phyloP scores from a whole-genome alignment of 2,113 vertebrate genomes.

The Stegostoma tigrinum region DNA sequence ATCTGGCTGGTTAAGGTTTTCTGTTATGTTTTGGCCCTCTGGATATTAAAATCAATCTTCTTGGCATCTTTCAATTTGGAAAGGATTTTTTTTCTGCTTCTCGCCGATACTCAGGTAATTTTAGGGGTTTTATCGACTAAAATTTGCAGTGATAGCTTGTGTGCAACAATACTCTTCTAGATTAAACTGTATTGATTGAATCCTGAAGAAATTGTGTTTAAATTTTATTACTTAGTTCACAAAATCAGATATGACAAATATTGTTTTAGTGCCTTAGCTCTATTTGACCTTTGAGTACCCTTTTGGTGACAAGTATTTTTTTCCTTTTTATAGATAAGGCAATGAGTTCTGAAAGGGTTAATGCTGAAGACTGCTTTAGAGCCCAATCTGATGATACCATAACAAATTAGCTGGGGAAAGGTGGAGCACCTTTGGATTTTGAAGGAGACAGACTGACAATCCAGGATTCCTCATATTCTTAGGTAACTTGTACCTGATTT shows the following conservation, averaged over 20 bases:
- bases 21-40: background rate
- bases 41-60: background rate
- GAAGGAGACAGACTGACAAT: no score
- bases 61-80: background rate
- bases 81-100: background rate
- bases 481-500: no score
- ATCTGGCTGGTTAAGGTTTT: background rate
- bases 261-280: background rate
- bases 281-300: background rate
- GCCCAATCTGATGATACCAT: no score
- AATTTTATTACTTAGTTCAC: background rate
- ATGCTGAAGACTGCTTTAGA: no score
- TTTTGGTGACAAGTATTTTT: background rate
- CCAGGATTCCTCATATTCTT: no score
- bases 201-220: background rate
- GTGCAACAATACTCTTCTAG: background rate
- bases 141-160: background rate
- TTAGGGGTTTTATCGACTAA: background rate
- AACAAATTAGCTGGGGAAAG: no score
- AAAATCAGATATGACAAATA: background rate
- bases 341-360: no score
- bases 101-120: background rate
- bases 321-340: background rate
- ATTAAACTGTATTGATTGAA: background rate
- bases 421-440: no score